Evolutionary conservation across 2,113 vertebrate genomes (phyloP), one percentile per base, ranked within the genome.

Genomic region (Chrysochloris asiatica): DNA sequence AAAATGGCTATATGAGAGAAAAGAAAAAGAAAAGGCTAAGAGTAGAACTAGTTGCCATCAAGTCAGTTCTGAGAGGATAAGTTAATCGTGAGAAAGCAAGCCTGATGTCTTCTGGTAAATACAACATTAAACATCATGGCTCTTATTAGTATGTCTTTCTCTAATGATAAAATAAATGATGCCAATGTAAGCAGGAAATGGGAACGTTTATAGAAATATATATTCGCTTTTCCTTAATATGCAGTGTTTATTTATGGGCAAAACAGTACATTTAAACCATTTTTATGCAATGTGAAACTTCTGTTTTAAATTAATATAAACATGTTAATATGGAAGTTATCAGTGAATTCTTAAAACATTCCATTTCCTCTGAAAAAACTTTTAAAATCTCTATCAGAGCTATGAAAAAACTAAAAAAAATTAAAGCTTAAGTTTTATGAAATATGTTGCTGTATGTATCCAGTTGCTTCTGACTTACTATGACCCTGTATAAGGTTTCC

Each of bases 351-450:
- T 71, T 85, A 69, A 86, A 89, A 72, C n/a, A 47, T 72, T 85
- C 24, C 72, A 71, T 78, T 89, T 94, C 10, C n/a, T 86, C 47
- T 41, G 90, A 90, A 17, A 86, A 91, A 52, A 72, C 16, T 6
- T 48, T 63, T 72, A 26, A 12, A 61, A 63, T 77, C 78, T 89
- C 72, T 43, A 95, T 85, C 36, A 93, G 24, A 17, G 78, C 56
- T 91, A 91, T 63, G 33, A 91, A 89, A 86, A 89, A 50, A 88
- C 79, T 19, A n/a, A n/a, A n/a, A n/a, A n/a, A n/a, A n/a, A n/a
- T n/a, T n/a, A n/a, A n/a, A n/a, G n/a, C n/a, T n/a, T n/a, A n/a
- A n/a, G n/a, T n/a, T n/a, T n/a, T n/a, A n/a, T n/a, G n/a, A n/a
- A n/a, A n/a, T n/a, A n/a, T n/a, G n/a, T n/a, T n/a, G n/a, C n/a